These are phyloP conservation scores for Hyalella azteca DNA, from an alignment of 2,888 invertebrate genomes.

Conservation along the genomic window DNA sequence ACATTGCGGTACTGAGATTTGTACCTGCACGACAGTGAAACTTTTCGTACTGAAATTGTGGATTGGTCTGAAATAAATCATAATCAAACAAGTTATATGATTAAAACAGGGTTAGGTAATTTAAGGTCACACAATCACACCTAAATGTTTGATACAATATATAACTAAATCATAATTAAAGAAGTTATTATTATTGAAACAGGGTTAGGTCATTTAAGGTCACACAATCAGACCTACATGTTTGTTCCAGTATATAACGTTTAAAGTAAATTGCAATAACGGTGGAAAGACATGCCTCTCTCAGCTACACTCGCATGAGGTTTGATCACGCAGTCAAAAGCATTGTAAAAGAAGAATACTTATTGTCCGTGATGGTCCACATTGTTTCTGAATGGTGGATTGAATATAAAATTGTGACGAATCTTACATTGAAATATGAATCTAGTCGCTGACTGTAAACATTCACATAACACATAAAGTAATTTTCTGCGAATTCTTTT, in stretches of 20 bases:
- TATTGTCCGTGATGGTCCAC: no score
- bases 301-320: no score
- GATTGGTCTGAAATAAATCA: neutral
- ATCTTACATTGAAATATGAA: no score
- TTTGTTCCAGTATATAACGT: neutral
- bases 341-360: no score
- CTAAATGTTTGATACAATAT: neutral
- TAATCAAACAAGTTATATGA: neutral
- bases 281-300: no score
- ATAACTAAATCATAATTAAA: neutral
- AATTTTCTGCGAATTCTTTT: no score
- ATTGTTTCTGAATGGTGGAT: no score
- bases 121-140: neutral
- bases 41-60: neutral
- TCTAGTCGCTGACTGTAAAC: no score
- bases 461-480: no score
- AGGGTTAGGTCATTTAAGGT: neutral
- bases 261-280: no score
- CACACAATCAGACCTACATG: neutral
- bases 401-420: no score
- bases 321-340: no score
- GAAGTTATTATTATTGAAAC: neutral
- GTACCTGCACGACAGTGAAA: neutral
- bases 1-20: neutral
- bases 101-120: neutral